A percentile compares a stretch with the other conserved stretches of the same genome.
Conservation (phyloP, 1,140 invertebrate genomes). For the Zaprionus tsacasi region DNA sequence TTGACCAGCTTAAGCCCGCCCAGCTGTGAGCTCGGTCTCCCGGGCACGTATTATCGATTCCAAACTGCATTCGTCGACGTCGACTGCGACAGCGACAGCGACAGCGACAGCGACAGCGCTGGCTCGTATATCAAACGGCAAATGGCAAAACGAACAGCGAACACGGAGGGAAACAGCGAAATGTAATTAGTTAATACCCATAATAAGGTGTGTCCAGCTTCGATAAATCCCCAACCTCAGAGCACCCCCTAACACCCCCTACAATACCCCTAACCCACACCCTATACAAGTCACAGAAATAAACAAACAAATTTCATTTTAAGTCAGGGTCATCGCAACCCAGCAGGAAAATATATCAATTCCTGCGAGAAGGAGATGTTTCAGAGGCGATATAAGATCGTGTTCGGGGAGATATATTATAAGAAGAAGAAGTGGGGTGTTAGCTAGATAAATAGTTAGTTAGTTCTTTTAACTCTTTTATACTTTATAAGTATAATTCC, state of each 20-base stretch:
- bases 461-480: too few relatives aligned
- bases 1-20: neutral
- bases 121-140: slow-evolving; percentile 70
- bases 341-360: neutral
- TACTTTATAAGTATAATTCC: too few relatives aligned
- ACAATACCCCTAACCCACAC: neutral
- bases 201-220: slow-evolving; percentile 63
- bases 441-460: too few relatives aligned
- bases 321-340: slow-evolving; percentile 15
- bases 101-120: slow-evolving; percentile 1
- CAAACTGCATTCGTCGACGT: slow-evolving; percentile 62
- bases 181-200: slow-evolving; percentile 79
- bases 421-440: too few relatives aligned
- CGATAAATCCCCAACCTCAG: neutral
- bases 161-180: slow-evolving; percentile 54
- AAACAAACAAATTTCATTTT: slow-evolving; percentile 68
- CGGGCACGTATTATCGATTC: slow-evolving; percentile 74
- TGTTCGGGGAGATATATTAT: too few relatives aligned
- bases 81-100: neutral
- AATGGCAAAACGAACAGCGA: slow-evolving; percentile 44
- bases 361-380: neutral
- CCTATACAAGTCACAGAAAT: neutral
- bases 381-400: neutral
- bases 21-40: slow-evolving; percentile 3
- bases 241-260: neutral